phyloP scores from a whole-genome alignment of 2,113 vertebrate genomes.

The Gobiocypris rarus region DNA sequence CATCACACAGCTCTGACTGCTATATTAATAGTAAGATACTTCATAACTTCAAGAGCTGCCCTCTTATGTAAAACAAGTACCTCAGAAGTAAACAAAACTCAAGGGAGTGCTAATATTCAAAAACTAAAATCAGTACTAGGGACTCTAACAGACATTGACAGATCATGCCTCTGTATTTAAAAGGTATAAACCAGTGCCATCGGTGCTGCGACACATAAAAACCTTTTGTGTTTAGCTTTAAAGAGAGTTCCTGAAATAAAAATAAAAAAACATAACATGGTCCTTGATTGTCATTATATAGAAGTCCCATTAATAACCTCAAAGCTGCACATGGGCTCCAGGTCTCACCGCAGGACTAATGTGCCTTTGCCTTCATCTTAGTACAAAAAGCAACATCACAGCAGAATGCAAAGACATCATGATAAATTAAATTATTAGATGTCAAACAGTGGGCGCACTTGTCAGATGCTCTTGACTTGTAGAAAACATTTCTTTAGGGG shows the following conservation, averaged over 20 bases:
- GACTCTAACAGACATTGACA: not conserved
- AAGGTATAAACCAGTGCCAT: not conserved
- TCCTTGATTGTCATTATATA: not conserved
- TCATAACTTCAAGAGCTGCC: not conserved
- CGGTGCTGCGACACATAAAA: too few relatives aligned
- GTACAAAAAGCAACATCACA: not conserved
- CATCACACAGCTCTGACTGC: not conserved
- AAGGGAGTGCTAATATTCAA: not conserved
- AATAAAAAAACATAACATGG: not conserved
- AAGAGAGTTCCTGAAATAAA: not conserved
- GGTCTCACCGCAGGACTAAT: not conserved
- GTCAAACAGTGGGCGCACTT: not conserved
- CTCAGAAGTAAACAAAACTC: not conserved
- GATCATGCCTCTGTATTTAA: not conserved
- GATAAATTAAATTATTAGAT: not conserved
- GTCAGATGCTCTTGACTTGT: not conserved
- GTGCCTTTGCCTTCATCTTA: not conserved
- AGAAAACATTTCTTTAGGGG: too few relatives aligned
- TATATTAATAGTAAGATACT: not conserved
- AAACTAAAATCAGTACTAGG: not conserved
- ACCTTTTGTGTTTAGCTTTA: not conserved
- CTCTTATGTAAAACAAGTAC: not conserved
- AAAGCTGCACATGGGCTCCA: not conserved
- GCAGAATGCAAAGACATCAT: not conserved
- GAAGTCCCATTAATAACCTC: constrained; percentile 5